Percentiles rank a stretch among this genome's conserved stretches.
These are phyloP conservation scores for Cynodonichthys magdalenae DNA, from an alignment of 2,797 vertebrate species.

Conservation along the genomic window DNA sequence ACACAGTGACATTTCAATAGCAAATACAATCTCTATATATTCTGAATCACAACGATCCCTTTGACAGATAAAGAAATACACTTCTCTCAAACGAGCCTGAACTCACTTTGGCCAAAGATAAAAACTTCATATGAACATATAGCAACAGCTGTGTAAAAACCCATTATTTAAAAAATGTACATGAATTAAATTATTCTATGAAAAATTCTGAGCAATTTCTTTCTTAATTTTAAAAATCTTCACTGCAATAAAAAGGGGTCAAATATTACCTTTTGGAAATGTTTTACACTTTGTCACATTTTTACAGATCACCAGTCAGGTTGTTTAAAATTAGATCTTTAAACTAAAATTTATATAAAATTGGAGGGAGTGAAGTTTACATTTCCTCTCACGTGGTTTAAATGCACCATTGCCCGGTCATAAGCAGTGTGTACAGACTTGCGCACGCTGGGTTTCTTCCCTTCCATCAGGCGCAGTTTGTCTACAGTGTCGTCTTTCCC, in stretches of 20 bases:
- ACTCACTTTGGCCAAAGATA: constrained; percentile 74
- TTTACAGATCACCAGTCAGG: constrained; percentile 40
- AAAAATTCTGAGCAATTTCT: constrained; percentile 51
- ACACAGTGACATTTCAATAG: constrained; percentile 73
- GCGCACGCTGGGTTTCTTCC: constrained; percentile 95
- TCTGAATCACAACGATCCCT: constrained; percentile 63
- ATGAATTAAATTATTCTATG: constrained; percentile 47
- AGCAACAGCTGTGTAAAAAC: constrained; percentile 72
- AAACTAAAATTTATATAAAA: constrained; percentile 84
- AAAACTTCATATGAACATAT: constrained; percentile 60
- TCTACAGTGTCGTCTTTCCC: constrained; percentile 95
- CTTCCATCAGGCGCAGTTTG: constrained; percentile 95
- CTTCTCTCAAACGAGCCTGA: constrained; percentile 34
- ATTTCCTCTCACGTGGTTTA: constrained; percentile 90
- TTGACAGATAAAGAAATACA: constrained; percentile 69
- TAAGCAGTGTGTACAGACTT: constrained; percentile 98
- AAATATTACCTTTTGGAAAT: constrained; percentile 22
- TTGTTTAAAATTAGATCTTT: constrained; percentile 47
- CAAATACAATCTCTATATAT: constrained; percentile 73
- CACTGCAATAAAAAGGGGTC: constrained; percentile 40
- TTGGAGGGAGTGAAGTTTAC: constrained; percentile 88
- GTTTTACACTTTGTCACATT: constrained; percentile 8
- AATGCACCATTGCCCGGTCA: constrained; percentile 93
- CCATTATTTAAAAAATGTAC: constrained; percentile 29
- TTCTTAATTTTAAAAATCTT: constrained; percentile 38